Percentiles rank a stretch among this genome's conserved stretches.
Conservation (phyloP, 2,797 vertebrate genomes). For the Nyctalus aviator region DNA sequence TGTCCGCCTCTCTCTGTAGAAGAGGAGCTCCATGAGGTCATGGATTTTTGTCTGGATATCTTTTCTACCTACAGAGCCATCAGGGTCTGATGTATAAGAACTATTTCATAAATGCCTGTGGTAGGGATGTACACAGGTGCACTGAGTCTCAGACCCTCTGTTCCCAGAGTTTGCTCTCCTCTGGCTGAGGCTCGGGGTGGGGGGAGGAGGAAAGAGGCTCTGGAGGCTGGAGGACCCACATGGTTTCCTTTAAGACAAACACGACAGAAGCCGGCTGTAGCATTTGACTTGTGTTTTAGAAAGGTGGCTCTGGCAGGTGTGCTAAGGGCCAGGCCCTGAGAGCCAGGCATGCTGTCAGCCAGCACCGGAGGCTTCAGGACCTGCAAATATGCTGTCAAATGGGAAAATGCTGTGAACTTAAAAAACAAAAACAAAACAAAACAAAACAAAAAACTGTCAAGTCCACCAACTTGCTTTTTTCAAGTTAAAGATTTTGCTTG, state of each 20-base stretch:
- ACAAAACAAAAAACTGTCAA: background rate
- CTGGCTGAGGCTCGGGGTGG: background rate
- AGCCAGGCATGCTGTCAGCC: background rate
- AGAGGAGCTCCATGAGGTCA: background rate
- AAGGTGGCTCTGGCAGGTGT: background rate
- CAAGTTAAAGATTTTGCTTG: slow-evolving; percentile 76
- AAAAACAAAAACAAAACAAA: background rate
- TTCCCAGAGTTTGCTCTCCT: background rate
- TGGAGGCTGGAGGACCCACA: background rate
- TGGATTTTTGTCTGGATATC: background rate
- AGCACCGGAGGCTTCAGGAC: background rate
- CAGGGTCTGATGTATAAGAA: background rate
- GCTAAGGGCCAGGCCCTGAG: background rate
- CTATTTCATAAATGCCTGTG: background rate
- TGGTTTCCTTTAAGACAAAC: background rate
- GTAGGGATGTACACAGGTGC: background rate
- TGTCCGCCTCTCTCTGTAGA: background rate
- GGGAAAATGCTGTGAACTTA: slow-evolving; percentile 59
- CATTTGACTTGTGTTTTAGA: background rate
- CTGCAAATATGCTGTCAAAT: background rate
- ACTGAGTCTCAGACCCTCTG: background rate
- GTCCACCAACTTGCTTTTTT: slow-evolving; percentile 70
- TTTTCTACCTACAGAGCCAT: background rate
- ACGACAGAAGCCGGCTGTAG: background rate
- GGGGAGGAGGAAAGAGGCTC: background rate